Base-by-base conservation (phyloP, 1,140 invertebrate genomes). In the Cyrtorhinus lividipennis region DNA sequence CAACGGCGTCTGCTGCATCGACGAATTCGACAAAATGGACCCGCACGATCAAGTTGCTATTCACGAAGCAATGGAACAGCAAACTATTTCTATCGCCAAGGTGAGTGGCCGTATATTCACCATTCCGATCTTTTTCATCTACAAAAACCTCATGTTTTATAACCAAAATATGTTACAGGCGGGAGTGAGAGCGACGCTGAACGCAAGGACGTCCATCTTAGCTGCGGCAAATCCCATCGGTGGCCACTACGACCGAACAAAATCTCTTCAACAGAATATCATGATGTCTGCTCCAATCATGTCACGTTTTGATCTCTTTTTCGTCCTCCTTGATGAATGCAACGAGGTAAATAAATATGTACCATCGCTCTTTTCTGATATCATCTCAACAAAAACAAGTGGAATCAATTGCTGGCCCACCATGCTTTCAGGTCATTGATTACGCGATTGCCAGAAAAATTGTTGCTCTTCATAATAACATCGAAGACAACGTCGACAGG, bases 11-110 rank as follows among this genome's bases (percentile, higher is more conserved):
- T 99, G 96, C 73, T 99, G 96, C 73, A 99, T 99, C 68, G 96
- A 99, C 73, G 96, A 99, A 77, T 99, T 99, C 76, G 97, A 99
- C 72, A 99, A 99, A 79, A 99, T 99, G 97, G 96, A 99, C 73
- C 80, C 81, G 0, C 83, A 85, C 64, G 96, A 99, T 81, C 95
- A 98, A 75, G 95, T 99, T 3, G 96, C 97, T 24, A 99, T 98
- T 71, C 96, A 99, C 75, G 97, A 99, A 79, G 97, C 96, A 56
- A 99, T 99, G 97, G 97, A 99, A 81, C 97, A 99, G 72, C 97
- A 99, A 76, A 99, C 96, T 0, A 99, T 99, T 71, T 97, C 95
- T 1, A 84, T 99, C 60, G 95, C 97, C 0, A 98, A 99, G 77
- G 83, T 84, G 70, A 67, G 44, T 64, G 30, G n/a, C n/a, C n/a